Conservation (phyloP, 2,888 invertebrate species). For the Drosophila melanocephala region DNA sequence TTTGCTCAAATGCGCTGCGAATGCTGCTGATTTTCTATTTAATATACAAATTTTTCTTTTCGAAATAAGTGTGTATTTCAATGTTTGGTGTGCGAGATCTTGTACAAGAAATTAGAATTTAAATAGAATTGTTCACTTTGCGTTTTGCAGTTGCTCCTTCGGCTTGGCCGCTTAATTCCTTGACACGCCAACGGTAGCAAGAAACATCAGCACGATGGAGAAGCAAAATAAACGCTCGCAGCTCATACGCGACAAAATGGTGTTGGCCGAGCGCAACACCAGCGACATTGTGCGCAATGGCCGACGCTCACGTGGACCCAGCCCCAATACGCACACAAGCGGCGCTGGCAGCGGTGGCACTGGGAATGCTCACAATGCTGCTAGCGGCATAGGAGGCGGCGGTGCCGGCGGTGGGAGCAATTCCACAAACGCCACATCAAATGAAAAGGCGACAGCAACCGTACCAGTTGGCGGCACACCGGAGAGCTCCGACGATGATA, state of each 20-base stretch:
- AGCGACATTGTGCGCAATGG: conserved; percentile 92
- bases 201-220: conserved; percentile 72
- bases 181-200: conserved; percentile 32
- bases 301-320: conserved; percentile 95
- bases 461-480: conserved; percentile 87
- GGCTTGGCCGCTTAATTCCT: conserved; percentile 26
- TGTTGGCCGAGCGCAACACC: conserved; percentile 94
- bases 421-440: conserved; percentile 49
- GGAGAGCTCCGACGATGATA: conserved; percentile 95
- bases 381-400: conserved; percentile 31
- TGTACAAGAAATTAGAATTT: not conserved
- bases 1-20: conserved; percentile 49
- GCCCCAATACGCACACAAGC: conserved; percentile 91
- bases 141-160: conserved; percentile 25
- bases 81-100: not conserved
- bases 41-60: conserved; percentile 36
- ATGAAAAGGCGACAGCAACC: conserved; percentile 53
- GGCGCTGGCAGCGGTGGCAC: conserved; percentile 42
- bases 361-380: conserved; percentile 59
- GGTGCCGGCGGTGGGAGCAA: conserved; percentile 37
- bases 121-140: conserved; percentile 1
- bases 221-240: conserved; percentile 83
- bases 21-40: conserved; percentile 68
- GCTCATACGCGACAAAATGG: conserved; percentile 88
- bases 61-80: conserved; percentile 20